Evolutionary conservation across 2,888 invertebrate species (phyloP), one percentile per base, ranked within the genome.

Genomic region (Stramonita haemastoma): DNA sequence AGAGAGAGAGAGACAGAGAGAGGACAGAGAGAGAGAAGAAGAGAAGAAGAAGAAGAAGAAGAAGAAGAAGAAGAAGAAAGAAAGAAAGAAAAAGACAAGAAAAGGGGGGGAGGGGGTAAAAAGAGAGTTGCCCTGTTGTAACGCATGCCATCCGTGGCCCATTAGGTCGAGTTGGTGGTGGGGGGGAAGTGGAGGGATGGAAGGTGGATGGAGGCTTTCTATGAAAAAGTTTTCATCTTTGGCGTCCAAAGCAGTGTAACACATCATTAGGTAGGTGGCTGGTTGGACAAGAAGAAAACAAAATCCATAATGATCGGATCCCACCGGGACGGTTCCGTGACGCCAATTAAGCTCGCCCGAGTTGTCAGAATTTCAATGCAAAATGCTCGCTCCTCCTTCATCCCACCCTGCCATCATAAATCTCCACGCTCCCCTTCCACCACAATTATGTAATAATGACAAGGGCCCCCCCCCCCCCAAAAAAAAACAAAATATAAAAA

Each of bases 371-470:
- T 89, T 73, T 89, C 85, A 89, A 89, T 85, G 89, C 60, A 34
- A 85, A 89, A 89, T 85, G 85, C 85, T 85, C 85, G 56, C 73
- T 89, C 89, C 85, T 85, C 85, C 73, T 85, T 89, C 89, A 89
- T 89, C 89, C 89, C 56, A 46, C 73, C 73, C 89, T 85, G 89
- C 83, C 89, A 85, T 77, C n/a, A 89, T 89, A 89, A 89, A 89
- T 89, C 83, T 89, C 85, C 85, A 32, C 85, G 56, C 34, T 46
- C 46, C 46, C 89, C 19, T 46, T 77, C 85, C 34, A 89, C 85
- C 34, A 89, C 89, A 89, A 89, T 89, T 89, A 89, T 89, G 89
- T 85, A 85, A 89, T 89, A 89, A 89, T 89, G 89, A 89, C 89
- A 89, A 89, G 85, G 84, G 85, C n/a, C 73, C 0, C 15, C 11